Evolutionary conservation across 2,113 vertebrate species (phyloP).

Genomic region (Lasiurus cinereus): DNA sequence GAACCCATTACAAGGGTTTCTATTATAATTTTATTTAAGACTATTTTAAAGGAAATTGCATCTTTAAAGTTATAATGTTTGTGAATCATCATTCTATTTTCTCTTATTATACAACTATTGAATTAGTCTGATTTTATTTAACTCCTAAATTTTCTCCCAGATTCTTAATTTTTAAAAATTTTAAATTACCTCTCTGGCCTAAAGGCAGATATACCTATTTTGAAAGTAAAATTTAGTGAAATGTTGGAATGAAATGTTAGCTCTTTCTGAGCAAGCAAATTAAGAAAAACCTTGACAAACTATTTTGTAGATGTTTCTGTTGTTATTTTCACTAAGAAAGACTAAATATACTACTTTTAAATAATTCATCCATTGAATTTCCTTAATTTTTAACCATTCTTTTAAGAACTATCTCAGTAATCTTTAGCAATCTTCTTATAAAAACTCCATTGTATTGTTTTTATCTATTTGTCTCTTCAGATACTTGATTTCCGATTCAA

Average conservation of each 20-base stretch:
- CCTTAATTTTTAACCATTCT: not conserved
- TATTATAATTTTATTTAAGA: constrained; percentile 13
- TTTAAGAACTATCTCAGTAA: constrained; percentile 22
- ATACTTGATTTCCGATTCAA: constrained; percentile 79
- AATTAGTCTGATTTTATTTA: constrained; percentile 59
- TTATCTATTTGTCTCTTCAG: constrained; percentile 82
- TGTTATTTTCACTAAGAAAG: constrained; percentile 12
- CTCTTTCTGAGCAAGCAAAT: constrained; percentile 38
- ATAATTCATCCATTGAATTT: constrained; percentile 31
- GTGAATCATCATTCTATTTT: constrained; percentile 48
- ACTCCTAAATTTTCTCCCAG: constrained; percentile 52
- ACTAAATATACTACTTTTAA: not conserved
- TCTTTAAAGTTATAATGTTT: constrained; percentile 26
- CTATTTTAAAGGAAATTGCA: constrained; percentile 30
- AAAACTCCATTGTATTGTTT: constrained; percentile 52
- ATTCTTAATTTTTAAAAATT: constrained; percentile 24
- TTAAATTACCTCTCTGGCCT: not conserved
- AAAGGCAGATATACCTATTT: constrained; percentile 1
- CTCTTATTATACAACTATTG: not conserved
- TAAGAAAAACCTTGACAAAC: constrained; percentile 35
- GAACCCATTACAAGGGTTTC: not conserved
- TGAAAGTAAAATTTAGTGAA: constrained; percentile 46
- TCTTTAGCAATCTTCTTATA: constrained; percentile 50
- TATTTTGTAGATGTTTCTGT: constrained; percentile 35
- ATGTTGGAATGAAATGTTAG: not conserved